Base-by-base conservation (phyloP, 92 coral and sea anemone species). In the Siderastrea siderea region DNA sequence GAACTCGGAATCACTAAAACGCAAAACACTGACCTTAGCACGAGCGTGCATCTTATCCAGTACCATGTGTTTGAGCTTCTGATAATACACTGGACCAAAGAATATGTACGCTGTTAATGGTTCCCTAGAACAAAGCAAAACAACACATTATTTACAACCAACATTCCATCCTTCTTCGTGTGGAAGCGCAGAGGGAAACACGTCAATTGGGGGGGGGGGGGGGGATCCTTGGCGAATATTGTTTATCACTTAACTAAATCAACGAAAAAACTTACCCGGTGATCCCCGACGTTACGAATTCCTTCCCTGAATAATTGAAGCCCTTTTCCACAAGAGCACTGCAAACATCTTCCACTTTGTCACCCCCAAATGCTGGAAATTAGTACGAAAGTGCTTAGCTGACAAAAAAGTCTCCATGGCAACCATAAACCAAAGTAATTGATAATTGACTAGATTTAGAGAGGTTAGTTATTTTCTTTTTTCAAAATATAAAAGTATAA, bases 41-140 rank as follows among this genome's bases (percentile, higher is more conserved):
- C 99, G 93, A 45, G 99, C 99, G 49, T 97, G 99, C 99, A 97
- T 97, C 90, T 97, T 97, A 71, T 97, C 99, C 78, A 97, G 46
- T 45, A 97, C 99, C 99, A 97, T 97, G 83, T 97, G 99, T 68
- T 97, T 97, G 16, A 97, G 92, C 75, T 97, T 97, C 89, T 97
- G 99, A 71, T 97, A 97, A 71, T 93, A 97, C 15, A 97, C 98
- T 7, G 99, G 99, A 51, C 99, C 99, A 80, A 95, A 97, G 87
- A 87, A 97, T 52, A 97, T 95, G 77, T 97, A 97, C 1, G 99
- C 99, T 84, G 93, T 92, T 77, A 97, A 78, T 9, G 99, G 96
- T 67, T 97, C 99, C 80, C 99, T 96, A 71, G 47, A 80, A 75
- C 14, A 13, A 66, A 89, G 65, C 38, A 3, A 72, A n/a, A 48